phyloP scores from a whole-genome alignment of 2,113 vertebrate genomes.

The Triplophysa tibetana region DNA sequence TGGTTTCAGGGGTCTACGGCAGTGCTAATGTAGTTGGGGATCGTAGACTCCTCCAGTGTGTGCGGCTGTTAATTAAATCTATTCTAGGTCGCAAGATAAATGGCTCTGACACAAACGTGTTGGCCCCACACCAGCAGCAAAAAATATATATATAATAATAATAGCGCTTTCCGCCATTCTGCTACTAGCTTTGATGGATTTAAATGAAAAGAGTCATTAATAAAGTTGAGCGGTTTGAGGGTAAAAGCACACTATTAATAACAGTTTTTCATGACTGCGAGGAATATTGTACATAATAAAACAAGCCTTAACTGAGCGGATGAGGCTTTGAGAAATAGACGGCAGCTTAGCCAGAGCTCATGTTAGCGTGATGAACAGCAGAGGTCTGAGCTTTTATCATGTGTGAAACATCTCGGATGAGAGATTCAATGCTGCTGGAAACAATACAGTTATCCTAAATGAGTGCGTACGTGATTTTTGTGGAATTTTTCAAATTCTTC shows the following conservation, averaged over 20 bases:
- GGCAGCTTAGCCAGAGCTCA: slow-evolving; percentile 28
- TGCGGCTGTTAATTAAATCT: slow-evolving; percentile 61
- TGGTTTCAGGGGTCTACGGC: slow-evolving; percentile 27
- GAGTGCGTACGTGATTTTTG: background rate
- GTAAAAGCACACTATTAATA: slow-evolving; percentile 60
- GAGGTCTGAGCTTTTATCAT: slow-evolving; percentile 32
- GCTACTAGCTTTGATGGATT: slow-evolving; percentile 60
- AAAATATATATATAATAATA: slow-evolving; percentile 42
- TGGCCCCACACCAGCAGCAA: slow-evolving; percentile 55
- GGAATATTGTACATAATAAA: slow-evolving; percentile 58
- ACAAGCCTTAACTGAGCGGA: slow-evolving; percentile 37
- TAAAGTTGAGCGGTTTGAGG: slow-evolving; percentile 59
- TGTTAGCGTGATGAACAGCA: slow-evolving; percentile 38
- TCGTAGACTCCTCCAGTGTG: slow-evolving; percentile 67
- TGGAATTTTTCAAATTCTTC: too few species aligned
- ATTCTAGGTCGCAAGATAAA: slow-evolving; percentile 62
- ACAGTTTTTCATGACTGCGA: slow-evolving; percentile 56
- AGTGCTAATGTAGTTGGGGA: slow-evolving; percentile 57
- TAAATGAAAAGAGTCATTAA: slow-evolving; percentile 62
- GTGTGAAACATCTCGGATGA: slow-evolving; percentile 25
- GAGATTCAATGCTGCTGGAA: background rate
- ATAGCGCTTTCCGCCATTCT: slow-evolving; percentile 54
- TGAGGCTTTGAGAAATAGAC: slow-evolving; percentile 42
- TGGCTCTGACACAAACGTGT: slow-evolving; percentile 57
- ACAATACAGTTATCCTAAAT: background rate